Conservation (phyloP, 2,113 vertebrate species). For the Rhinolophus ferrumequinum region DNA sequence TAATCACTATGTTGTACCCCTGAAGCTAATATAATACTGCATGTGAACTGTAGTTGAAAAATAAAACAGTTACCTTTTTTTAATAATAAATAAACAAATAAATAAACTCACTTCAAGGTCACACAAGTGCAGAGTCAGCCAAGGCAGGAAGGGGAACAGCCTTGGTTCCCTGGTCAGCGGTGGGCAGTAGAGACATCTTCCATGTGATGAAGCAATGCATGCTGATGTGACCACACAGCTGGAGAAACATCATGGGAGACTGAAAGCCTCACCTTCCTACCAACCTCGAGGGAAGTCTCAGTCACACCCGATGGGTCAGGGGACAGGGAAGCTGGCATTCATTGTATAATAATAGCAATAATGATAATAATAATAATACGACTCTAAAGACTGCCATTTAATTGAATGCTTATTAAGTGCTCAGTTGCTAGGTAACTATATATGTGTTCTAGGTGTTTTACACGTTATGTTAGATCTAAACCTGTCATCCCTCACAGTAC, state of each 20-base stretch:
- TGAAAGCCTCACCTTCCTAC: background rate
- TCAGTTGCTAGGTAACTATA: background rate
- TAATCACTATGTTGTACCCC: no score
- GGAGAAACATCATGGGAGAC: accelerated
- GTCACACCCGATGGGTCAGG: background rate
- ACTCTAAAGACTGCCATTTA: background rate
- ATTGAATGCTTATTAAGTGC: background rate
- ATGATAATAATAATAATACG: background rate
- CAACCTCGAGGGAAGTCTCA: background rate
- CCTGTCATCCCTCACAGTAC: background rate
- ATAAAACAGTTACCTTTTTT: no score
- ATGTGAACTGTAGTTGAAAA: no score
- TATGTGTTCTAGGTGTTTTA: background rate
- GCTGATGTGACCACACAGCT: background rate
- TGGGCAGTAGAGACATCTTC: background rate
- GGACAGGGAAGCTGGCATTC: background rate
- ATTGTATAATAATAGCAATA: background rate
- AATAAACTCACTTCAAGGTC: no score
- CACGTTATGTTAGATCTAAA: background rate
- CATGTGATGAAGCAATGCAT: background rate
- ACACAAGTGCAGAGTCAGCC: background rate
- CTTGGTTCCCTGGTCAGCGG: accelerated
- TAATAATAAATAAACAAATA: no score
- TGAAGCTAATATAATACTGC: no score
- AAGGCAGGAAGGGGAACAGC: background rate